These are phyloP conservation scores for Petroica traversi DNA, from an alignment of 2,113 vertebrate species.

Conservation along the genomic window DNA sequence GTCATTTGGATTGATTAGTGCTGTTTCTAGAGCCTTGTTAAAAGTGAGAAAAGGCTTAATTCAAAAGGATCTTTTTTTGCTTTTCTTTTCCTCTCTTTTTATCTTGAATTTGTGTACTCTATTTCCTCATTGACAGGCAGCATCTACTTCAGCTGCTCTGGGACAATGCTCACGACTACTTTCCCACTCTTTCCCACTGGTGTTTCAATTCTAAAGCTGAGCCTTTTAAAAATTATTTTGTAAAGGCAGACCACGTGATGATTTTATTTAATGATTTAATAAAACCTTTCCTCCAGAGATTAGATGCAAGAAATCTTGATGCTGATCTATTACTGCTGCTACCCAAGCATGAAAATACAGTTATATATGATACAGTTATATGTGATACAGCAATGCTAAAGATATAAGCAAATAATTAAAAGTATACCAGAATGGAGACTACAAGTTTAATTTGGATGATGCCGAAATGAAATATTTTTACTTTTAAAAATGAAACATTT, in stretches of 20 bases:
- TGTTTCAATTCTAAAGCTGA: conserved; percentile 26
- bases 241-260: neutral
- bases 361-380: neutral
- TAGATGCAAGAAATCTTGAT: neutral
- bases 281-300: conserved; percentile 27
- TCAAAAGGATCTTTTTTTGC: neutral
- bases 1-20: conserved; percentile 68
- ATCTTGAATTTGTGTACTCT: neutral
- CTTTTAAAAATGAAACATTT: neutral
- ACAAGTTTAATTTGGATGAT: neutral
- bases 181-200: neutral
- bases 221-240: neutral
- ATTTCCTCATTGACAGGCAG: neutral
- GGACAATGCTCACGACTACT: neutral
- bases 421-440: neutral
- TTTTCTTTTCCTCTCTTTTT: neutral
- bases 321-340: conserved; percentile 9
- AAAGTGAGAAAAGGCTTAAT: conserved; percentile 45
- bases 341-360: conserved; percentile 17
- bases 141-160: neutral
- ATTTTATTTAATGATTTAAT: conserved; percentile 44
- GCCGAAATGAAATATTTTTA: neutral
- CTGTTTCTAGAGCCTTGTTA: conserved; percentile 55
- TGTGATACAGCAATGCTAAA: neutral
- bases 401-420: neutral